Percentiles rank a stretch among this genome's conserved stretches.
Conservation (phyloP, 2,888 invertebrate genomes). For the Harpagoxenus sublaevis region DNA sequence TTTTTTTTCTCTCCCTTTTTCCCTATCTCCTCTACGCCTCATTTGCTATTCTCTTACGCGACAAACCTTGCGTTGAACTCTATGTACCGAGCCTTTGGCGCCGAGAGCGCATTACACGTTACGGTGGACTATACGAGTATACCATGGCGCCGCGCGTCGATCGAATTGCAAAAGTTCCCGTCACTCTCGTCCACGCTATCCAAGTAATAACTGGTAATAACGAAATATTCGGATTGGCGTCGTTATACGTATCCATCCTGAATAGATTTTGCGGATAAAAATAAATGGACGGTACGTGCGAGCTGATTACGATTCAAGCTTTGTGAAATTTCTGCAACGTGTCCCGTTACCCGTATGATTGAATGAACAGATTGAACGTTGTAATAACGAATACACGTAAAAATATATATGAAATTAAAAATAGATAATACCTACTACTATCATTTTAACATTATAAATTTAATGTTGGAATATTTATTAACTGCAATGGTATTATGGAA, state of each 20-base stretch:
- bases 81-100: background rate
- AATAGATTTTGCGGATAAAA: constrained; percentile 40
- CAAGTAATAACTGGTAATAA: constrained; percentile 41
- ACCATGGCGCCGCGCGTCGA: constrained; percentile 4
- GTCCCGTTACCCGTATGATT: background rate
- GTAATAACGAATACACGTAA: background rate
- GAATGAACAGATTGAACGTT: constrained; percentile 14
- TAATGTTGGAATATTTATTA: constrained; percentile 11
- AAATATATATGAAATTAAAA: constrained; percentile 12
- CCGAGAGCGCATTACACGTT: constrained; percentile 6
- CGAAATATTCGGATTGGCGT: constrained; percentile 29
- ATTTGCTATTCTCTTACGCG: constrained; percentile 70
- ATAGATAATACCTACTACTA: constrained; percentile 8
- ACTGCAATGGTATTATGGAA: background rate
- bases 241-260: constrained; percentile 8
- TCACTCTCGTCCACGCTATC: constrained; percentile 18
- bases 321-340: constrained; percentile 1
- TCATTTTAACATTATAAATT: constrained; percentile 28
- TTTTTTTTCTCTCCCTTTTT: constrained; percentile 38
- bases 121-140: background rate
- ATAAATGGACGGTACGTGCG: background rate
- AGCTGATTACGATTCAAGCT: constrained; percentile 15
- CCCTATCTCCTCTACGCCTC: constrained; percentile 60
- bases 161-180: constrained; percentile 37
- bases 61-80: constrained; percentile 51